Percentiles rank a stretch among this genome's conserved stretches.
Conservation (phyloP, 2,113 vertebrate genomes). For the Otolemur garnettii region DNA sequence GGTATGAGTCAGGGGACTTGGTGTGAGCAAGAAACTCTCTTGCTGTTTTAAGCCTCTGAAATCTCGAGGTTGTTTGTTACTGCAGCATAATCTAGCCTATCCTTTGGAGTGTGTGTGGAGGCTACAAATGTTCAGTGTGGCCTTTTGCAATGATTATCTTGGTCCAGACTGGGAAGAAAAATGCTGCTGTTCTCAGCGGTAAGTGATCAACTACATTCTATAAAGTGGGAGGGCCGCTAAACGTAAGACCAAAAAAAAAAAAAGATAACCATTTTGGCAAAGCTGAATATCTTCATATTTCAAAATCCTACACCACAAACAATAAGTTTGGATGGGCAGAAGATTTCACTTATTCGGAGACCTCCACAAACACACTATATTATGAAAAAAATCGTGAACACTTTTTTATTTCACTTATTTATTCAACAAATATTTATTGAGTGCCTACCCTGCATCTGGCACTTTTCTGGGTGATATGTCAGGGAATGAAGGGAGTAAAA, state of each 20-base stretch:
- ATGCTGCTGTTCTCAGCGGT: background rate
- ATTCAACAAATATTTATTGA: background rate
- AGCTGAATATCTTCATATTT: slow-evolving; percentile 23
- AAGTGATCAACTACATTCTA: background rate
- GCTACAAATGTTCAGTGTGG: background rate
- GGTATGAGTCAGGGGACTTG: too few relatives aligned
- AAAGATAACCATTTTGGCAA: background rate
- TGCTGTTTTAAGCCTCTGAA: background rate
- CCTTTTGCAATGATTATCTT: background rate
- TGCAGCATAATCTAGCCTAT: background rate
- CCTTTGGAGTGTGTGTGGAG: background rate
- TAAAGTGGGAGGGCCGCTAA: background rate
- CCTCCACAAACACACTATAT: background rate
- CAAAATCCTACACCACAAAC: background rate
- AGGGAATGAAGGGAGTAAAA: background rate
- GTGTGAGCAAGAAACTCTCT: rapidly evolving
- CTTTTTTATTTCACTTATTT: background rate
- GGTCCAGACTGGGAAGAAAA: background rate
- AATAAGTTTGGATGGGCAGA: background rate
- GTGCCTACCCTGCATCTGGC: background rate
- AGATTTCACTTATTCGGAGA: background rate
- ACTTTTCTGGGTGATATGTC: background rate
- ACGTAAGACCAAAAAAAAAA: background rate
- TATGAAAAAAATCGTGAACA: background rate
- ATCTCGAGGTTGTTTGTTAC: background rate